A percentile compares a stretch with the other conserved stretches of the same genome.
These are phyloP conservation scores for Corythoichthys haematopterus DNA, from an alignment of 2,113 vertebrate species.

Conservation along the genomic window DNA sequence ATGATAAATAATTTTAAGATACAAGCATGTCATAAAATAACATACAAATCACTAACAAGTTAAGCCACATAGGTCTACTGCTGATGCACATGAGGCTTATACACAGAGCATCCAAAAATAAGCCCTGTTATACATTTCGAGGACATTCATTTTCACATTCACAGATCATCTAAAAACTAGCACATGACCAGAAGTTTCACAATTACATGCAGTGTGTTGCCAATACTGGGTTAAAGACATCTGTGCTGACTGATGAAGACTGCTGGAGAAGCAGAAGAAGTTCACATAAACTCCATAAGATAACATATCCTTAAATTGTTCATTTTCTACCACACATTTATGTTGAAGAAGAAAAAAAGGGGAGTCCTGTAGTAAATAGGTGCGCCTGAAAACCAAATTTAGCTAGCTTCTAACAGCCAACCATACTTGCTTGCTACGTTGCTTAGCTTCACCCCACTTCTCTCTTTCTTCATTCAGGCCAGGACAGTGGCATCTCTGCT, in stretches of 20 bases:
- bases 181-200: constrained; percentile 70
- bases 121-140: constrained; percentile 60
- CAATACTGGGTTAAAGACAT: constrained; percentile 70
- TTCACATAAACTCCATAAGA: constrained; percentile 55
- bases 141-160: constrained; percentile 68
- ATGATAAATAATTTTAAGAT: constrained; percentile 31
- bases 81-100: constrained; percentile 45
- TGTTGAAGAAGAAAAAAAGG: constrained; percentile 47
- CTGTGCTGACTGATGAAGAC: constrained; percentile 54
- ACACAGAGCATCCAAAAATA: constrained; percentile 50
- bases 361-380: constrained; percentile 52
- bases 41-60: constrained; percentile 36
- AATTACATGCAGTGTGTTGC: constrained; percentile 74
- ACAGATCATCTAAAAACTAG: constrained; percentile 71
- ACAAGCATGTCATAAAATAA: constrained; percentile 47
- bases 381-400: constrained; percentile 48
- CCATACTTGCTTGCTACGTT: constrained; percentile 10
- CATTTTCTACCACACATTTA: constrained; percentile 56
- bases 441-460: constrained; percentile 10
- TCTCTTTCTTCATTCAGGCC: constrained; percentile 52
- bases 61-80: constrained; percentile 47
- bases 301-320: constrained; percentile 54
- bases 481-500: constrained; percentile 63
- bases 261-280: constrained; percentile 66
- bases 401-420: constrained; percentile 35